Evolutionary conservation across 1,140 invertebrate genomes (phyloP), one percentile per base, ranked within the genome.

Genomic region (Contarinia nasturtii): DNA sequence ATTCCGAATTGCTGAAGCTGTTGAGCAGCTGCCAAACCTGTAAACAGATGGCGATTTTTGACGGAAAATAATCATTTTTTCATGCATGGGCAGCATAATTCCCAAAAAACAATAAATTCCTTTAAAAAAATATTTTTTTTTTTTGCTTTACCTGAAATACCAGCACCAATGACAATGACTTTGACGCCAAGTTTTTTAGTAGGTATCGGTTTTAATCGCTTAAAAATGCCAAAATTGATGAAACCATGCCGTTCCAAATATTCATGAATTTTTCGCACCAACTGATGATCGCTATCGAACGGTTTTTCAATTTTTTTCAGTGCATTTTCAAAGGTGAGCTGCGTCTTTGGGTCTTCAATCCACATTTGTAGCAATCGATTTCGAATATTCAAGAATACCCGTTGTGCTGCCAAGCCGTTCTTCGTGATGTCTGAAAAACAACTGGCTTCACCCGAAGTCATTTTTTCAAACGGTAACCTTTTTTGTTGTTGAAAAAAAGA

Each of bases 181-280:
- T 86, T 89, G 1, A 86, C 86, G 57, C 79, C 70, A 55, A 87
- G 87, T 60, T 88, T 88, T 44, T 60, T 64, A 8, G 68, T 69
- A 49, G 77, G 74, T 44, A 83, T 69, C 10, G 80, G 73, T 58
- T 85, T 86, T 2, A 88, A 58, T 45, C 87, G 70, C 64, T 94
- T 91, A 61, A 91, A 98, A 19, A 97, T 80, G 1, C 95, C 95
- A 76, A 93, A 98, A 68, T 99, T 99, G 44, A 99, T 96, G 55
- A 89, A 94, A 7, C 94, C 92, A 68, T 97, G 89, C 49, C 95
- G 73, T 58, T 98, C 88, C 8, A 99, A 68, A 64, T 90, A 98
- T 1, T 85, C 80, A 70, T 93, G 89, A 45, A 93, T 76, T 53
- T 92, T 72, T 56, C 78, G 74, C 3, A 95, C 75, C 1, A 98